phyloP scores from a whole-genome alignment of 2,888 invertebrate genomes.

The Hedya salicella region DNA sequence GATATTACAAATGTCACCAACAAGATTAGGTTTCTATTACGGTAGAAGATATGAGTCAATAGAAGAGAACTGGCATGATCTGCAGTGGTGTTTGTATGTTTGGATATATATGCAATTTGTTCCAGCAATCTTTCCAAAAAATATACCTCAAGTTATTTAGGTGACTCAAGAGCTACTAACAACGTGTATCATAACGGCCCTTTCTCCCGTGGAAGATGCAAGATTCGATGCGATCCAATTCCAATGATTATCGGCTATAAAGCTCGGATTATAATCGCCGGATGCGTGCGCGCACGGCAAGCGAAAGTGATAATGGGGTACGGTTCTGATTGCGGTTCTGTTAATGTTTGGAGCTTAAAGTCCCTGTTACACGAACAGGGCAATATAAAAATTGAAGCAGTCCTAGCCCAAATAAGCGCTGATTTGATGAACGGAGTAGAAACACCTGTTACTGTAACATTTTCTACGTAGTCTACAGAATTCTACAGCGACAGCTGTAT shows the following conservation, averaged over 20 bases:
- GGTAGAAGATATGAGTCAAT: too few relatives aligned
- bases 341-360: constrained; percentile 2
- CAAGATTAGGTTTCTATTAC: too few relatives aligned
- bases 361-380: background rate
- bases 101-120: too few relatives aligned
- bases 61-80: too few relatives aligned
- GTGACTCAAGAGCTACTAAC: constrained; percentile 13
- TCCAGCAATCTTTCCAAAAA: background rate
- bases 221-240: constrained; percentile 59
- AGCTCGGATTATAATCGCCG: constrained; percentile 50
- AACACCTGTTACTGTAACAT: too few relatives aligned
- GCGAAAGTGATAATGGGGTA: constrained; percentile 54
- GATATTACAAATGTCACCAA: too few relatives aligned
- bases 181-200: constrained; percentile 41
- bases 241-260: constrained; percentile 57
- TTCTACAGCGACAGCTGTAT: too few relatives aligned
- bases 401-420: too few relatives aligned
- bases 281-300: constrained; percentile 33
- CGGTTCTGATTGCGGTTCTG: constrained; percentile 38
- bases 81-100: too few relatives aligned
- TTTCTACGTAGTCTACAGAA: too few relatives aligned
- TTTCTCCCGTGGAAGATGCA: constrained; percentile 47
- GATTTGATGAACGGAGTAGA: too few relatives aligned
- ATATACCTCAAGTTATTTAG: background rate
- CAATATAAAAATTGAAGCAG: background rate